phyloP scores from a whole-genome alignment of 2,797 vertebrate species.

The Sphenodon punctatus region DNA sequence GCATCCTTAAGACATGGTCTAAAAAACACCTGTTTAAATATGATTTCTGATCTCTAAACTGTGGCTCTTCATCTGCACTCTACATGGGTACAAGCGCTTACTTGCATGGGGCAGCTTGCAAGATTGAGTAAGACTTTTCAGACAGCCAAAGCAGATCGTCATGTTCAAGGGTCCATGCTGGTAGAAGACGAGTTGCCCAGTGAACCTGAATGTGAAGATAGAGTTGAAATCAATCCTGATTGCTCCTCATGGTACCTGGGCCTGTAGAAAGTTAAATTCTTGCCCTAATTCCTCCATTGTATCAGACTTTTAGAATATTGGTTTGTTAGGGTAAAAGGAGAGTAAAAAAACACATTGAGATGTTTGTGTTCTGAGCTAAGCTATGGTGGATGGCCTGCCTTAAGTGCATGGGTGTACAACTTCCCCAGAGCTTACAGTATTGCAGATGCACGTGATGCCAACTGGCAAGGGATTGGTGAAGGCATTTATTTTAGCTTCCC shows the following conservation, averaged over 20 bases:
- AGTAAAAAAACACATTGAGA: background rate
- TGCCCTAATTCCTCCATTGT: background rate
- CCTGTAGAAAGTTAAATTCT: background rate
- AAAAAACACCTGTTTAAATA: background rate
- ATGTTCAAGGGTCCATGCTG: background rate
- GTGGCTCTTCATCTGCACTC: accelerated
- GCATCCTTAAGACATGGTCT: background rate
- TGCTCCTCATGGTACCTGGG: background rate
- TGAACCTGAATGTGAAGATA: background rate
- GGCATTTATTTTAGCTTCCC: background rate
- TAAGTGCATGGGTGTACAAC: background rate
- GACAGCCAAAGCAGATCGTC: background rate
- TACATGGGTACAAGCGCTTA: accelerated
- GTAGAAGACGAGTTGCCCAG: background rate
- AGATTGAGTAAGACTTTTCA: background rate
- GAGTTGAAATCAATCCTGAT: background rate
- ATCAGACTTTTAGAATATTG: background rate
- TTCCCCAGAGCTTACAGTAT: background rate
- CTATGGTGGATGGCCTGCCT: background rate
- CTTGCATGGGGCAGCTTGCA: accelerated
- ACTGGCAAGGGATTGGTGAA: background rate
- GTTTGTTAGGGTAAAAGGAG: background rate
- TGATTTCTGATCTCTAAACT: background rate
- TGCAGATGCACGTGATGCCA: background rate
- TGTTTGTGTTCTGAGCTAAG: background rate